These are phyloP conservation scores for Ceratosolen fusciceps DNA, from an alignment of 1,140 invertebrate species.

Conservation along the genomic window DNA sequence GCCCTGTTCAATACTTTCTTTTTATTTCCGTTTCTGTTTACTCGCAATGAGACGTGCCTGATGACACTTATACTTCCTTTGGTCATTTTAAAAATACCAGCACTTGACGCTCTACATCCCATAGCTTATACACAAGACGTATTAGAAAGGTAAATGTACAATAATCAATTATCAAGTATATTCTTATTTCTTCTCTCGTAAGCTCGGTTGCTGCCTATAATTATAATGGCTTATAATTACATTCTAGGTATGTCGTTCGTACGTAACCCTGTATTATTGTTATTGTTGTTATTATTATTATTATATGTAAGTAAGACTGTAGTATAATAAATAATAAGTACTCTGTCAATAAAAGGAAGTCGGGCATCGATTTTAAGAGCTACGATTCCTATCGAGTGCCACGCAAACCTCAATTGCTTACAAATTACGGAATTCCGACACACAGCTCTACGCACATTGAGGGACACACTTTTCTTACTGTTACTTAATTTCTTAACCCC, in stretches of 20 bases:
- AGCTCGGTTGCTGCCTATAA: too few relatives aligned
- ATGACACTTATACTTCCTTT: neutral
- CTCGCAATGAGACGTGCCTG: neutral
- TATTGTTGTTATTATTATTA: too few relatives aligned
- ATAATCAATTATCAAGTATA: too few relatives aligned
- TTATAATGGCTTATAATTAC: too few relatives aligned
- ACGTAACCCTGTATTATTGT: too few relatives aligned
- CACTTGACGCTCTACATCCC: constrained; percentile 32
- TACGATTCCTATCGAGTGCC: neutral
- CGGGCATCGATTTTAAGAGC: neutral
- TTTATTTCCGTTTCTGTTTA: constrained; percentile 19
- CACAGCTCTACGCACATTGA: neutral
- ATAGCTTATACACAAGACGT: too few relatives aligned
- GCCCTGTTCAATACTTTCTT: constrained; percentile 16
- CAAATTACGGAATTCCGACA: neutral
- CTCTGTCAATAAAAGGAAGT: neutral
- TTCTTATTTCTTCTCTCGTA: too few relatives aligned
- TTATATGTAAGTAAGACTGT: too few relatives aligned
- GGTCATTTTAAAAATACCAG: constrained; percentile 38
- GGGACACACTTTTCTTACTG: neutral
- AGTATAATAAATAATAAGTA: neutral
- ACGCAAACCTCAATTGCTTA: neutral
- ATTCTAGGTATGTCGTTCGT: too few relatives aligned
- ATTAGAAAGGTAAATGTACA: too few relatives aligned
- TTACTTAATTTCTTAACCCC: neutral